phyloP scores from a whole-genome alignment of 2,888 invertebrate species.

The Aspidiotus destructor region DNA sequence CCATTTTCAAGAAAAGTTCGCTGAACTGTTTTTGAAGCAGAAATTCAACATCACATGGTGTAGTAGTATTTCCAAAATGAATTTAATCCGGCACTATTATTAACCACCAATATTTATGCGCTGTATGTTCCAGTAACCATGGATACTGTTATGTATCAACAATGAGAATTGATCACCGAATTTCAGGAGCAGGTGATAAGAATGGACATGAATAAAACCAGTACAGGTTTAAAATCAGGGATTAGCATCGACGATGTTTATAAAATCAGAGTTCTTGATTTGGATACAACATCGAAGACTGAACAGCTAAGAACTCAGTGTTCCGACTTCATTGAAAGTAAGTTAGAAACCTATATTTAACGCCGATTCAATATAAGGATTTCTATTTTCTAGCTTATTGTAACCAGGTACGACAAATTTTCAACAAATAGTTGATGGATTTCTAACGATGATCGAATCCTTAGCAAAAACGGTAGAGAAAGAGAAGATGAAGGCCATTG shows the following conservation, averaged over 20 bases:
- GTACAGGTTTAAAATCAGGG: conserved; percentile 44
- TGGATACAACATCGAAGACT: conserved; percentile 67
- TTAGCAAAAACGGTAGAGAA: conserved; percentile 76
- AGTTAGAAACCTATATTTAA: conserved; percentile 40
- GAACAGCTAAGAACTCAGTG: conserved; percentile 75
- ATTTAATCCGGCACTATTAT: too few relatives aligned
- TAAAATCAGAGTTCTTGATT: conserved; percentile 68
- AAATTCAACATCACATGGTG: too few relatives aligned
- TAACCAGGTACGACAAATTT: conserved; percentile 68
- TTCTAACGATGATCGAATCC: conserved; percentile 63
- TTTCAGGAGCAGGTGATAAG: neutral
- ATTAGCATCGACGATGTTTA: conserved; percentile 83
- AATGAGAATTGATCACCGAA: too few relatives aligned
- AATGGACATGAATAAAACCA: conserved; percentile 6
- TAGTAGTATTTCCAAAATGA: too few relatives aligned
- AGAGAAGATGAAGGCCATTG: conserved; percentile 84
- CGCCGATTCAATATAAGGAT: neutral
- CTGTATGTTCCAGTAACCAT: too few relatives aligned
- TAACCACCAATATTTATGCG: too few relatives aligned
- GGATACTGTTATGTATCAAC: too few relatives aligned
- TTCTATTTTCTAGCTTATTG: conserved; percentile 33
- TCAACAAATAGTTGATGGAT: conserved; percentile 67
- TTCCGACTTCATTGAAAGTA: conserved; percentile 75
- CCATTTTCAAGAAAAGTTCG: too few relatives aligned
- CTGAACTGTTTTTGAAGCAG: too few relatives aligned